Conservation (phyloP, 1,140 invertebrate species). For the Aphaenogaster ashmeadi region DNA sequence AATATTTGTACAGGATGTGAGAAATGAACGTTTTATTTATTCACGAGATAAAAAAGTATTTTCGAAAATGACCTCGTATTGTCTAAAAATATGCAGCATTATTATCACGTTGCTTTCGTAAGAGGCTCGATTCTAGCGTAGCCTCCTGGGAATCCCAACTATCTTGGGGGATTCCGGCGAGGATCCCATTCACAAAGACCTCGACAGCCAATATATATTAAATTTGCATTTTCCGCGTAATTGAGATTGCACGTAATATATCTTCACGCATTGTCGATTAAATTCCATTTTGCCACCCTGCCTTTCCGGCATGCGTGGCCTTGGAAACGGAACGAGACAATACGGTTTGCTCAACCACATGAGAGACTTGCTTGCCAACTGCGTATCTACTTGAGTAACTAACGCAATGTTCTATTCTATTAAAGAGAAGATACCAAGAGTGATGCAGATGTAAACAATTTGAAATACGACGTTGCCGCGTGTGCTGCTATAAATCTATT, state of each 20-base stretch:
- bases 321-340: conserved; percentile 52
- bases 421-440: conserved; percentile 46
- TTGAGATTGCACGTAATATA: conserved; percentile 77
- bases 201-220: conserved; percentile 73
- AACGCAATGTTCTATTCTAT: conserved; percentile 11
- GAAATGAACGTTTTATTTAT: neutral
- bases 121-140: conserved; percentile 32
- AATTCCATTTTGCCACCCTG: conserved; percentile 74
- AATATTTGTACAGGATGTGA: neutral
- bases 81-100: conserved; percentile 6
- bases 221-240: conserved; percentile 78
- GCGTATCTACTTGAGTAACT: conserved; percentile 50
- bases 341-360: conserved; percentile 50
- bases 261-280: conserved; percentile 78
- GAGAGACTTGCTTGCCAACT: conserved; percentile 56
- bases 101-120: conserved; percentile 18
- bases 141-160: conserved; percentile 59
- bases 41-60: neutral
- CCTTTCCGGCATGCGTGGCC: conserved; percentile 42
- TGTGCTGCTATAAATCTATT: conserved; percentile 2
- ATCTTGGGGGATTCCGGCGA: conserved; percentile 46
- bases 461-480: neutral
- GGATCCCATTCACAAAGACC: conserved; percentile 66
- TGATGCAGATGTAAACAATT: conserved; percentile 19
- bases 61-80: neutral